Percentiles rank a stretch among this genome's conserved stretches.
phyloP scores from a whole-genome alignment of 2,888 invertebrate species.

The Chrysolina oricalcia region DNA sequence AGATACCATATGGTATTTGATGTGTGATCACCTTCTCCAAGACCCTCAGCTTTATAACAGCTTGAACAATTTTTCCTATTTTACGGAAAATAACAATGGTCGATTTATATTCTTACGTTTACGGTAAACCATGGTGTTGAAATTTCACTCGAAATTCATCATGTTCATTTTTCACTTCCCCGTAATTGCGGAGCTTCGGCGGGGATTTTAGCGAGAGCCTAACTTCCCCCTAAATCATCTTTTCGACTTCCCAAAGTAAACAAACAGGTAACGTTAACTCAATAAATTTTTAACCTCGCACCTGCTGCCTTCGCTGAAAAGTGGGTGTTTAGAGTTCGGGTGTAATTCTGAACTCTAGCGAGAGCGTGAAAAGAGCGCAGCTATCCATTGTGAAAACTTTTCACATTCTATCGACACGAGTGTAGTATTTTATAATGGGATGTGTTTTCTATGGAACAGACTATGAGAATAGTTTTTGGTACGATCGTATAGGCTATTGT shows the following conservation, averaged over 20 bases:
- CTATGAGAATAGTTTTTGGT: no score
- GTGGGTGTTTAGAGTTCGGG: conserved; percentile 2
- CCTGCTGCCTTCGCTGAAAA: not conserved
- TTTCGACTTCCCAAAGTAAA: not conserved
- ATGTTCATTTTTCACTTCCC: not conserved
- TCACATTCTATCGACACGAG: not conserved
- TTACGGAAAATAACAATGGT: no score
- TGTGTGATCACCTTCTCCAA: no score
- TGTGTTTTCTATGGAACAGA: no score
- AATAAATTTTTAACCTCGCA: conserved; percentile 5
- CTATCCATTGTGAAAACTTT: not conserved
- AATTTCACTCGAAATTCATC: not conserved
- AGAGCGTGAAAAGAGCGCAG: not conserved
- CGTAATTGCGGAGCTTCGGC: not conserved
- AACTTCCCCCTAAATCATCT: not conserved
- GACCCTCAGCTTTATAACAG: no score
- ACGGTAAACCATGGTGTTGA: no score
- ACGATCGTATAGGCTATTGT: no score
- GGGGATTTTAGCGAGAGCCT: not conserved
- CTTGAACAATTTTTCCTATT: no score
- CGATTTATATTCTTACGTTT: no score
- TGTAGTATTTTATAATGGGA: no score
- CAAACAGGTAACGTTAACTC: not conserved
- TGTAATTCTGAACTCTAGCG: not conserved
- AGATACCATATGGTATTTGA: no score